Base-by-base conservation (phyloP, 2,888 invertebrate genomes). In the Mystacides longicornis region DNA sequence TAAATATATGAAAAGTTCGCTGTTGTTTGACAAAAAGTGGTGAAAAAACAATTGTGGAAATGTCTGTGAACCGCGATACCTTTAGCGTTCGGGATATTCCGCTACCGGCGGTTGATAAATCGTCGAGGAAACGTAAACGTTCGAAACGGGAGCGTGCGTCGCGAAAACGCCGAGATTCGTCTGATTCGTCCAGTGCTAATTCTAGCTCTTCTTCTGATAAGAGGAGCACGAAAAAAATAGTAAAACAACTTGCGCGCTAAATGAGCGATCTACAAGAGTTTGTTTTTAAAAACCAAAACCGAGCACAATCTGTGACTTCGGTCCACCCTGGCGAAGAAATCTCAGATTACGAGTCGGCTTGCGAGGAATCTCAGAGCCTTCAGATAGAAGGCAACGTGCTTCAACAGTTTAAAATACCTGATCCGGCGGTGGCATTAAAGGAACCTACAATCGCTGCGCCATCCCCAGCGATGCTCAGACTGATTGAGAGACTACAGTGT, bases 331-430 rank as follows among this genome's bases (percentile, higher is more conserved):
- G n/a, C n/a, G 27, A 11, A 11, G 27, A 27, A 27, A 7, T 11
- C 27, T 27, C 27, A 5, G 27, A 27, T 27, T 27, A 11, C 11
- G 27, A 27, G 11, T 27, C 27, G 27, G 27, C 5, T 5, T 11
- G 7, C 27, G 27, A 27, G 11, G 27, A 27, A 27, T 11, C 27
- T n/a, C n/a, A n/a, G n/a, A n/a, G n/a, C n/a, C n/a, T n/a, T n/a
- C n/a, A n/a, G n/a, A n/a, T n/a, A n/a, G n/a, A n/a, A n/a, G n/a
- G n/a, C n/a, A n/a, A n/a, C n/a, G n/a, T n/a, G n/a, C n/a, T n/a
- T n/a, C n/a, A n/a, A n/a, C 5, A 27, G n/a, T 49, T 49, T 20
- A n/a, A 23, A 2, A 27, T 49, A 18, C 49, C 49, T 14, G 49
- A 16, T 19, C 49, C 49, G n/a, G 18, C 23, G n/a, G 49, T 49